These are phyloP conservation scores for Zosterops borbonicus DNA, from an alignment of 2,113 vertebrate genomes.

Conservation along the genomic window DNA sequence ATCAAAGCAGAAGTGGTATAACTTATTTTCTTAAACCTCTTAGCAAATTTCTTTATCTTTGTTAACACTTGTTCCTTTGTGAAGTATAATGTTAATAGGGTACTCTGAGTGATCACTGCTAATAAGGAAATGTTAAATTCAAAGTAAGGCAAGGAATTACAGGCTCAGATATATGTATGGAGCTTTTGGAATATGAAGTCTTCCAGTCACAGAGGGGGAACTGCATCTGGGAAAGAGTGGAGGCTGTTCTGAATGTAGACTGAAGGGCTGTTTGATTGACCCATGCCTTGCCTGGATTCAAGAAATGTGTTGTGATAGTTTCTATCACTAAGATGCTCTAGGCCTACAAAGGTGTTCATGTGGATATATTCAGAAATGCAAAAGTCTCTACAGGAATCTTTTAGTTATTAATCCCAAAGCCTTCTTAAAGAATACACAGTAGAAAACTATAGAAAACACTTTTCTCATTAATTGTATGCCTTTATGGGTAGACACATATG, in stretches of 20 bases:
- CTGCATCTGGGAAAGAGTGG: not conserved
- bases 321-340: not conserved
- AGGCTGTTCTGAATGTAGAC: not conserved
- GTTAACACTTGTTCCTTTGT: not conserved
- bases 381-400: not conserved
- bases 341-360: fast-evolving
- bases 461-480: not conserved
- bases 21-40: not conserved
- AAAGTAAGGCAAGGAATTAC: not conserved
- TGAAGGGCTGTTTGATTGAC: not conserved
- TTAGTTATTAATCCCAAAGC: not conserved
- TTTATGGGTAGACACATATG: not conserved
- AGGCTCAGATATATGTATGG: not conserved
- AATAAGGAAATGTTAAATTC: not conserved
- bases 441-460: not conserved
- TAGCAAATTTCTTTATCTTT: not conserved
- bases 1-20: not conserved
- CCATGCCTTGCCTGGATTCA: not conserved
- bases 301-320: not conserved
- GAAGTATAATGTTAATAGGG: not conserved
- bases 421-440: not conserved
- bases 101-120: not conserved
- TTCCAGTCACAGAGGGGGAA: not conserved
- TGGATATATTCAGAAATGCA: not conserved
- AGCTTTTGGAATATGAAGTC: not conserved